These are phyloP conservation scores for Sphaerodactylus townsendi DNA, from an alignment of 2,113 vertebrate species.

Conservation along the genomic window DNA sequence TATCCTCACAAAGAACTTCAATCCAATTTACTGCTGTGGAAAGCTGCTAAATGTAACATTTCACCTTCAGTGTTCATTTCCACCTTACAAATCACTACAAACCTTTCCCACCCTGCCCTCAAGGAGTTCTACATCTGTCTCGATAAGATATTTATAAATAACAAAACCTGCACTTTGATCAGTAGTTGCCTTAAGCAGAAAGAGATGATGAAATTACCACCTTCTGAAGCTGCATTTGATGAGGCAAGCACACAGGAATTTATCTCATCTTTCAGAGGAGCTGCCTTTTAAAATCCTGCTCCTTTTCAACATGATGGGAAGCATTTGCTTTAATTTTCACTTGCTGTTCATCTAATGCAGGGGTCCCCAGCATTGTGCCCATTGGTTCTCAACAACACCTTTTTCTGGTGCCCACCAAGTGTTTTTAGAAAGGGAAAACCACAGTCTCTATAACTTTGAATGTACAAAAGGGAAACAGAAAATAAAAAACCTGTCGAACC, in stretches of 20 bases:
- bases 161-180: slow-evolving; percentile 42
- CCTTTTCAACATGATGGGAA: background rate
- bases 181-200: background rate
- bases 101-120: background rate
- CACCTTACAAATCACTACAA: background rate
- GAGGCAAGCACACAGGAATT: background rate
- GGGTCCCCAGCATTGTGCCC: no score
- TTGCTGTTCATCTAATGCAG: background rate
- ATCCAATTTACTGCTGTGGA: accelerated
- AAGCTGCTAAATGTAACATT: slow-evolving; percentile 11
- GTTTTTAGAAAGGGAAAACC: background rate
- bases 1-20: background rate
- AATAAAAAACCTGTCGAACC: background rate
- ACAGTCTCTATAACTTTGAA: background rate
- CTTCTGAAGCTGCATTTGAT: slow-evolving; percentile 21
- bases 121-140: slow-evolving; percentile 11
- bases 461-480: background rate
- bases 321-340: slow-evolving; percentile 18
- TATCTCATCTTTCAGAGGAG: slow-evolving; percentile 25
- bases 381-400: no score
- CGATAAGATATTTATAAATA: slow-evolving; percentile 22
- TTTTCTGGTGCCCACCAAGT: no score
- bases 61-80: background rate
- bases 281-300: slow-evolving; percentile 7
- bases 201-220: slow-evolving; percentile 16